Conservation (phyloP, 2,888 invertebrate genomes). For the Athetis lepigone region DNA sequence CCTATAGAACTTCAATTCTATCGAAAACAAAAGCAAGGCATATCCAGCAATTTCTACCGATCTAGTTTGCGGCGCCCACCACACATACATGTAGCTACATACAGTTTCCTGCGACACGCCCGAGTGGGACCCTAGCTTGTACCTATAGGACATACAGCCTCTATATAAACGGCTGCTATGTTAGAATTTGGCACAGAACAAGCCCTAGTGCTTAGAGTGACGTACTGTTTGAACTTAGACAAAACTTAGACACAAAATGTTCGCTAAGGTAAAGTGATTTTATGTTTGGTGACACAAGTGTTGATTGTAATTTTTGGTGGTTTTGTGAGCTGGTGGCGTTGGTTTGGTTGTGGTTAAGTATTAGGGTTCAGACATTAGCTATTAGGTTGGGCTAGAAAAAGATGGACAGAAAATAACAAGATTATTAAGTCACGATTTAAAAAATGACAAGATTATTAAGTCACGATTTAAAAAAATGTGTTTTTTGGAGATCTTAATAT, state of each 20-base stretch:
- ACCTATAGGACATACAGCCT: conserved; percentile 83
- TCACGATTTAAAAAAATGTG: not conserved
- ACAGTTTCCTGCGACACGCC: conserved; percentile 79
- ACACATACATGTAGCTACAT: conserved; percentile 74
- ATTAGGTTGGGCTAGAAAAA: not conserved
- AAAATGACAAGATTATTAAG: not conserved
- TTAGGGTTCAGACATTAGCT: not conserved
- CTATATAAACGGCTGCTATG: conserved; percentile 87
- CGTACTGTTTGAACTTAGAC: conserved; percentile 78
- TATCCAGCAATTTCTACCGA: conserved; percentile 71
- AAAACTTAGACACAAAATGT: conserved; percentile 82
- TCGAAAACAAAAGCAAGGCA: conserved; percentile 24
- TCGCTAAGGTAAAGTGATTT: conserved; percentile 82
- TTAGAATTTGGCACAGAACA: conserved; percentile 86
- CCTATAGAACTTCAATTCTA: not conserved
- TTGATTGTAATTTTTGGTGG: conserved; percentile 36
- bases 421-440: not conserved
- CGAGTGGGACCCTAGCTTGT: conserved; percentile 72
- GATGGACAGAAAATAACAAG: too few relatives aligned
- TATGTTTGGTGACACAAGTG: conserved; percentile 40
- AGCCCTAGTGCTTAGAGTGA: conserved; percentile 83
- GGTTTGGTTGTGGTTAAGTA: not conserved
- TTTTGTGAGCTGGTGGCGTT: conserved; percentile 35
- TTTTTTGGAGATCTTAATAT: too few relatives aligned
- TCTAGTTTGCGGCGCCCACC: conserved; percentile 82